A percentile compares a stretch with the other conserved stretches of the same genome.
These are phyloP conservation scores for Drosophila saltans DNA, from an alignment of 1,140 invertebrate genomes.

Conservation along the genomic window DNA sequence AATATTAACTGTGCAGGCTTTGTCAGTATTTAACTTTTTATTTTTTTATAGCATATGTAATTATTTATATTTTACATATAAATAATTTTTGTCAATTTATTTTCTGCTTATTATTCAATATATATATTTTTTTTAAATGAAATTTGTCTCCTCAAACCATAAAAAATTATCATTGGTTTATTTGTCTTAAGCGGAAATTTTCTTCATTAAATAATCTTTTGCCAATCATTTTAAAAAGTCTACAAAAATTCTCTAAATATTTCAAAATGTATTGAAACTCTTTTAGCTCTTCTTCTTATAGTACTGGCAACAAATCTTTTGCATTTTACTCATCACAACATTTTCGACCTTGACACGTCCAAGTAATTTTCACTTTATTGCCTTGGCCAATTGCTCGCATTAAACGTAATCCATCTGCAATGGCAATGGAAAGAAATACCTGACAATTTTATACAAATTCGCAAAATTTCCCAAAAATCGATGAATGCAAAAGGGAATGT, in stretches of 20 bases:
- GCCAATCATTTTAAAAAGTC: too few relatives aligned
- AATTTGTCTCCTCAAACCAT: too few relatives aligned
- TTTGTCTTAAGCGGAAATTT: too few relatives aligned
- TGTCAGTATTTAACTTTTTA: too few relatives aligned
- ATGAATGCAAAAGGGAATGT: conserved; percentile 57
- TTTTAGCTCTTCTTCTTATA: background rate
- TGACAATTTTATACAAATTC: conserved; percentile 64
- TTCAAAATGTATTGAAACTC: background rate
- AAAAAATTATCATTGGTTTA: too few relatives aligned
- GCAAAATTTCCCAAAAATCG: conserved; percentile 76
- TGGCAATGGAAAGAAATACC: conserved; percentile 47
- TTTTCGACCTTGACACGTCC: conserved; percentile 67
- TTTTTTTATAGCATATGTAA: too few relatives aligned
- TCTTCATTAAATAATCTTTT: too few relatives aligned
- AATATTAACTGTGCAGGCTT: too few relatives aligned
- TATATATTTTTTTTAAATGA: too few relatives aligned
- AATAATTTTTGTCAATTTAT: too few relatives aligned
- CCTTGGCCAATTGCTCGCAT: conserved; percentile 75
- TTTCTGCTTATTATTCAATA: too few relatives aligned
- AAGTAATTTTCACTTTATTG: conserved; percentile 75
- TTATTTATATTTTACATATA: too few relatives aligned
- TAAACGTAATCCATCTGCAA: conserved; percentile 75
- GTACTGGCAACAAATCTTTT: background rate
- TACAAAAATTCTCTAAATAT: background rate
- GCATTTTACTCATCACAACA: background rate